Evolutionary conservation across 2,113 vertebrate genomes (phyloP).

Genomic region (Isurus oxyrinchus): DNA sequence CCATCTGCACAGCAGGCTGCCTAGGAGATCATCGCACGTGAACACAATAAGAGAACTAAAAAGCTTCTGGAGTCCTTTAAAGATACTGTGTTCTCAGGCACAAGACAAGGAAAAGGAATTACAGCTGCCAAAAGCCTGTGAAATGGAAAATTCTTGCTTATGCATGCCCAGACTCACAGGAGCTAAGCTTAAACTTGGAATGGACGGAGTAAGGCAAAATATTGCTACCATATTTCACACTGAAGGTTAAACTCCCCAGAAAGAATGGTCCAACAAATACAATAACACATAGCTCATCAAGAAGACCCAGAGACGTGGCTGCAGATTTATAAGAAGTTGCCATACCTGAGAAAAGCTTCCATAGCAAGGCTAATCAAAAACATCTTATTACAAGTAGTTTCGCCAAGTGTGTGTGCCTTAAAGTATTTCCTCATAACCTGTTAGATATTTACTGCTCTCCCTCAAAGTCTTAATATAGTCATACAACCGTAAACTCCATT

Average conservation of each 20-base stretch:
- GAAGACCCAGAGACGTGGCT: not conserved
- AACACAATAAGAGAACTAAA: not conserved
- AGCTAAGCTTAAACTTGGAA: not conserved
- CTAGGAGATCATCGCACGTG: not conserved
- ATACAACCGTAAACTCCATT: not conserved
- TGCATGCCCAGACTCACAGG: not conserved
- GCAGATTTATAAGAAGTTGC: not conserved
- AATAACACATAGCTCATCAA: not conserved
- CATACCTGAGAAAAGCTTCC: not conserved
- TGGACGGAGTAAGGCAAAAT: not conserved
- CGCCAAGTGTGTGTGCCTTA: not conserved
- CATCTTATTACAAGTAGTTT: not conserved
- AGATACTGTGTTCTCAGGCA: not conserved
- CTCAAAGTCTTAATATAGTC: not conserved
- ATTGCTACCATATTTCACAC: not conserved
- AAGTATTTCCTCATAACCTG: not conserved
- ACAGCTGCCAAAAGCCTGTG: not conserved
- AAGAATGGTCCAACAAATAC: not conserved
- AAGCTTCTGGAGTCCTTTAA: not conserved
- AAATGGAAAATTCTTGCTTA: constrained; percentile 24
- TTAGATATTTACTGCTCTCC: not conserved
- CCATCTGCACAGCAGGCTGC: not conserved
- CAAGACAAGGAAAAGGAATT: not conserved
- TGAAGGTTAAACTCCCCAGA: not conserved
- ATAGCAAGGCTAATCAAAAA: not conserved